phyloP scores from a whole-genome alignment of 2,113 vertebrate genomes.

The Podarcis muralis region DNA sequence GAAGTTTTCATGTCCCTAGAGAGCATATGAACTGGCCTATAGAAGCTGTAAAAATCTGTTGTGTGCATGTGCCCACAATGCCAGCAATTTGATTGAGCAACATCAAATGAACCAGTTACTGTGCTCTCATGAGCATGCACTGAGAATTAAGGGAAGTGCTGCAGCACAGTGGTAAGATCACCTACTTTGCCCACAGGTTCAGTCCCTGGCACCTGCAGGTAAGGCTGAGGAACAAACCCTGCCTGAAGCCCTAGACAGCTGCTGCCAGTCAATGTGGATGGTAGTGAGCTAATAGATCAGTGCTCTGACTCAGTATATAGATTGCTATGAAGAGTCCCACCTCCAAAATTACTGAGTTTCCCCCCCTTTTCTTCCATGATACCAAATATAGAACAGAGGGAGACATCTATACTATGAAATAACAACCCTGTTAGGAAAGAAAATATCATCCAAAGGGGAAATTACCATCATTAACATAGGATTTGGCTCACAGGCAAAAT shows the following conservation, averaged over 20 bases:
- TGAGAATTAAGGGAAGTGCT: background rate
- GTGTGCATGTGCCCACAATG: background rate
- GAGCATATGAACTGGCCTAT: background rate
- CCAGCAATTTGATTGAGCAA: background rate
- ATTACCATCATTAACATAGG: slow-evolving; percentile 40
- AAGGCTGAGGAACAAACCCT: too few relatives aligned
- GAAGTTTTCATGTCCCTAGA: background rate
- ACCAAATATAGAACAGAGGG: slow-evolving; percentile 25
- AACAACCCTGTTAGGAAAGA: slow-evolving; percentile 9
- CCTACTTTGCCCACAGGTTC: too few relatives aligned
- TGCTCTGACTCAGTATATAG: background rate
- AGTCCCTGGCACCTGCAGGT: too few relatives aligned
- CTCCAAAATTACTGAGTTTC: background rate
- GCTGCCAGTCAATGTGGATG: too few relatives aligned
- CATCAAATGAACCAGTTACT: background rate
- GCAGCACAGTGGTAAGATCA: too few relatives aligned
- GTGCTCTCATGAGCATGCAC: background rate
- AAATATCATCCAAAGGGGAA: slow-evolving; percentile 49
- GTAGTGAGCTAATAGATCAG: too few relatives aligned
- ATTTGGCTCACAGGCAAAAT: slow-evolving; percentile 51
- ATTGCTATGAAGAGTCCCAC: background rate
- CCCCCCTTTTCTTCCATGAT: background rate
- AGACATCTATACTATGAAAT: slow-evolving; percentile 10
- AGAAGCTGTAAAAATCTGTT: background rate
- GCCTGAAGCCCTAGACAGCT: too few relatives aligned